Percentiles rank a stretch among this genome's conserved stretches.
These are phyloP conservation scores for Eucera pruinosa DNA, from an alignment of 2,888 invertebrate genomes.

Conservation along the genomic window DNA sequence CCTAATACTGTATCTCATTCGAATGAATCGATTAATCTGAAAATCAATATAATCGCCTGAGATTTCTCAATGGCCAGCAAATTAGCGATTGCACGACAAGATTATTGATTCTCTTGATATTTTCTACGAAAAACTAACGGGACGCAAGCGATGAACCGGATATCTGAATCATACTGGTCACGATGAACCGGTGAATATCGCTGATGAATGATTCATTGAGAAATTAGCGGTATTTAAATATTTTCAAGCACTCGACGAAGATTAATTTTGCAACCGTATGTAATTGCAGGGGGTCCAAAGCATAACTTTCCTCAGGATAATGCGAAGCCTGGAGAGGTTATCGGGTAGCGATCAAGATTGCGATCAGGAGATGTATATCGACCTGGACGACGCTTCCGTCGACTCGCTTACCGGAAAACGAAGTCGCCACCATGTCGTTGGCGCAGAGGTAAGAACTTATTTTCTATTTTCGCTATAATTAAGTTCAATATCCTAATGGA, in stretches of 20 bases:
- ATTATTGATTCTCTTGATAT: not conserved
- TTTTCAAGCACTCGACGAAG: not conserved
- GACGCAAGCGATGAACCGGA: not conserved
- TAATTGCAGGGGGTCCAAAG: constrained; percentile 58
- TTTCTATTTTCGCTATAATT: constrained; percentile 21
- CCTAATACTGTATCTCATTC: too few species aligned
- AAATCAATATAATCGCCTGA: not conserved
- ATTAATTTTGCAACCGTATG: constrained; percentile 31
- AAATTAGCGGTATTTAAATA: not conserved
- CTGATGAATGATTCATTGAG: constrained; percentile 12
- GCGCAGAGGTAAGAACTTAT: constrained; percentile 77
- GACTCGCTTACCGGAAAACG: constrained; percentile 84
- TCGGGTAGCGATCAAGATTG: constrained; percentile 84
- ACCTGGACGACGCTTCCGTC: constrained; percentile 83
- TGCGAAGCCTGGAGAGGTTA: constrained; percentile 83
- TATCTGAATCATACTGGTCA: not conserved
- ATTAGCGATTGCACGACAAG: not conserved
- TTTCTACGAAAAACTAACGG: not conserved
- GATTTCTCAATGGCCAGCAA: not conserved
- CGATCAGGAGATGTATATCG: constrained; percentile 84
- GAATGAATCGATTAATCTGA: not conserved
- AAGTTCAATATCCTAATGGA: not conserved
- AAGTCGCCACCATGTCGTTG: constrained; percentile 81
- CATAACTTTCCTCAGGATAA: constrained; percentile 76
- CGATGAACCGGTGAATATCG: not conserved